Evolutionary conservation across 2,888 invertebrate species (phyloP), one percentile per base, ranked within the genome.

Genomic region (Gandaritis pyraliata): DNA sequence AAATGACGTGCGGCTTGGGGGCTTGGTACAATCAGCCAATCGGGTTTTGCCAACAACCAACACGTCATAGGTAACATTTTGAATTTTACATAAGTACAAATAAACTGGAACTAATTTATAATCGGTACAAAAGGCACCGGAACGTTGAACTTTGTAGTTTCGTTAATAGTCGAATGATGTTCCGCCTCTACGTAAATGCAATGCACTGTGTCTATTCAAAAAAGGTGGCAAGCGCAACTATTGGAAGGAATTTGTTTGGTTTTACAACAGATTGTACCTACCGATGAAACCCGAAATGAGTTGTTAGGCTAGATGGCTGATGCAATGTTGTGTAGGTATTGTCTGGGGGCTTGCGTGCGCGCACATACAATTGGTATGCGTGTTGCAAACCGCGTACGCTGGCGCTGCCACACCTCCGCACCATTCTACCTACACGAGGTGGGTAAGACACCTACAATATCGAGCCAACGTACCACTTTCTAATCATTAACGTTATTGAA

Each of bases 1-100:
- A 36, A 41, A 48, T 59, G 87, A 84, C 86, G 86, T 85, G 86
- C 78, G 66, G 55, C 36, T 36, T 68, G 71, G 86, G 86, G 86
- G 88, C 88, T 88, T 83, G 88, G 82, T 87, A 66, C 59, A 58
- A 62, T 58, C 70, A 68, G 70, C 80, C 80, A 80, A 80, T 80
- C 73, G 70, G 64, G 62, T 57, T 30, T 71, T 71, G 74, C 76
- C 76, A 75, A 58, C 72, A 61, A 52, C 61, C 39, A 63, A 55
- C 70, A 70, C 73, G 75, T 74, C 74, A 77, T 51, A 59, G 39
- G 64, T 66, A 65, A 72, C 73, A 53, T 61, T 18, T 59, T 29
- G 39, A 64, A 59, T 46, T 56, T 54, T 36, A 58, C 54, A 55
- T 41, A 54, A 38, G 47, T 48, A 54, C 43, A 55, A 55, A 58